Evolutionary conservation across 2,888 invertebrate species (phyloP), one percentile per base, ranked within the genome.

Genomic region (Globia sparganii): DNA sequence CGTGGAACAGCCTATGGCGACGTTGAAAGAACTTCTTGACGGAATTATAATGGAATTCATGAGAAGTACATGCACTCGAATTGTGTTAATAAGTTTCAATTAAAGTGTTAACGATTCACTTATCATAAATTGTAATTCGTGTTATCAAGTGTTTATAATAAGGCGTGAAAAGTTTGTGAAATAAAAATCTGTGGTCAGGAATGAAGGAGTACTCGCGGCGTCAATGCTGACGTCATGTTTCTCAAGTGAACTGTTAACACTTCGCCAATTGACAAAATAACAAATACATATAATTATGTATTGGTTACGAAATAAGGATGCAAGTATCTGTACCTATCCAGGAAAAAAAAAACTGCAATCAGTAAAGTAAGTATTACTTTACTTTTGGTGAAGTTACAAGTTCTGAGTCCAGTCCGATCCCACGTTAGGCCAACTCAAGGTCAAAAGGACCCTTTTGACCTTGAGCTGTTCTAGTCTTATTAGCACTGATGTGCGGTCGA

Each of bases 31-130:
- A 92, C 91, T 77, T 91, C 90, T 88, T 91, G 93, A 94, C 89
- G 89, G 92, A 93, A 90, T 94, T 93, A 93, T 94, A 93, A 93
- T 90, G 91, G 92, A 92, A 92, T 94, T 94, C 92, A 92, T 92
- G 89, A 92, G 93, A 94, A 94, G 90, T 89, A 84, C 89, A 90
- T 90, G 90, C 90, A 91, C 90, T 90, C 89, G 86, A 91, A 91
- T 91, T 85, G 78, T 77, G 86, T 84, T 83, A 75, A 82, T 86
- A 80, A 82, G 73, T 82, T 80, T 80, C 84, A 80, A 86, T 84
- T 75, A 76, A 83, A 85, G 71, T 82, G 83, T 86, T 86, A 79
- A 86, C 81, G 79, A 73, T 81, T 75, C 71, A 86, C 87, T 84
- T 86, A 78, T 80, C 77, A 73, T 84, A 81, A 78, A 77, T 86